Conservation (phyloP, 1,140 invertebrate species). For the Nasonia longicornis region DNA sequence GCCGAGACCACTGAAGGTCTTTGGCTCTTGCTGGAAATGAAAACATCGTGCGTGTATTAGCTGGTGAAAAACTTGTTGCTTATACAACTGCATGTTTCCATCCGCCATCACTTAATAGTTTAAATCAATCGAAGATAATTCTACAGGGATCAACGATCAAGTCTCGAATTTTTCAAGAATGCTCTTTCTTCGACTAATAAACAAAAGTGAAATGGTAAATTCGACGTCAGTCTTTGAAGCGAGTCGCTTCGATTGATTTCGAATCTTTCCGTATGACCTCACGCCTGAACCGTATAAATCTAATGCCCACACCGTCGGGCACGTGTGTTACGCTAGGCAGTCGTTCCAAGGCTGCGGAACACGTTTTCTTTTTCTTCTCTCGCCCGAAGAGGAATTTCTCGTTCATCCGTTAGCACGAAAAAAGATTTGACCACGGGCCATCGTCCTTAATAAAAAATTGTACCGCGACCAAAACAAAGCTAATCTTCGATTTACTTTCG, state of each 20-base stretch:
- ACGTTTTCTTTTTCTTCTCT: constrained; percentile 13
- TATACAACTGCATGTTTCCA: not conserved
- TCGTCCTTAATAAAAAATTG: not conserved
- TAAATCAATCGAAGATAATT: not conserved
- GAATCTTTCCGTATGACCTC: not conserved
- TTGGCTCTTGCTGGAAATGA: not conserved
- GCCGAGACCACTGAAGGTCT: constrained; percentile 18
- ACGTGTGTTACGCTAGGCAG: not conserved
- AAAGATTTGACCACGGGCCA: constrained; percentile 16
- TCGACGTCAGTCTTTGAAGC: too few relatives aligned
- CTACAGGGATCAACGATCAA: too few relatives aligned
- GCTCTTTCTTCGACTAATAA: too few relatives aligned
- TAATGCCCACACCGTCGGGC: not conserved
- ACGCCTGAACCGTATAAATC: not conserved
- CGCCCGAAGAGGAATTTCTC: constrained; percentile 8
- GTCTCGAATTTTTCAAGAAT: too few relatives aligned
- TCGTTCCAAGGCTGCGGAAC: constrained; percentile 14
- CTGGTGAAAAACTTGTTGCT: not conserved
- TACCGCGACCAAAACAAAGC: constrained; percentile 12
- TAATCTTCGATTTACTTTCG: not conserved
- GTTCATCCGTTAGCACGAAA: not conserved
- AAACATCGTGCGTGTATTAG: not conserved
- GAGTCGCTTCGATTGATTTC: too few relatives aligned
- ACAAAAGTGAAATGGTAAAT: too few relatives aligned
- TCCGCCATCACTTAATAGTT: not conserved